phyloP scores from a whole-genome alignment of 2,888 invertebrate species.

The Tipula helvola region DNA sequence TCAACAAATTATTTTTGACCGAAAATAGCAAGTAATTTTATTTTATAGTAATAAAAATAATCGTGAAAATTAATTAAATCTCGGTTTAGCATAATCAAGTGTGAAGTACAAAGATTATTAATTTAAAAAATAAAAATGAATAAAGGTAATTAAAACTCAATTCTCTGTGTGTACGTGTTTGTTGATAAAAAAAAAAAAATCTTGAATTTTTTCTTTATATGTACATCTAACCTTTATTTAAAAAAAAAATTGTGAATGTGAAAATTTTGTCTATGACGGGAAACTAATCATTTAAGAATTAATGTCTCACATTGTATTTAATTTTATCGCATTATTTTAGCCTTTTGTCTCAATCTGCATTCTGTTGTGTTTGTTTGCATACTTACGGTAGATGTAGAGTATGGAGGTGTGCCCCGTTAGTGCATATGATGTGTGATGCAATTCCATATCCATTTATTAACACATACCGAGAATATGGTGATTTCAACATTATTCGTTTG shows the following conservation, averaged over 20 bases:
- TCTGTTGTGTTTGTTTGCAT: not conserved
- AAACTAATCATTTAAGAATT: not conserved
- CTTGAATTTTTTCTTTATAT: no score
- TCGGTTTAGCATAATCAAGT: not conserved
- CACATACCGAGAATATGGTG: no score
- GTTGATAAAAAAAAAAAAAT: not conserved
- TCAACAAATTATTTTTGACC: not conserved
- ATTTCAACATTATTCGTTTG: no score
- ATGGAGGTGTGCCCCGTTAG: no score
- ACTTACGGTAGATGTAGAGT: not conserved
- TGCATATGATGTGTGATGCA: no score
- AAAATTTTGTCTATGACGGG: not conserved
- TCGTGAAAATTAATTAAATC: not conserved
- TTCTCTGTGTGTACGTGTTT: not conserved
- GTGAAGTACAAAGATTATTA: not conserved
- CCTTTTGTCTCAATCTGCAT: not conserved
- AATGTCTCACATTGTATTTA: not conserved
- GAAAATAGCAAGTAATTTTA: not conserved
- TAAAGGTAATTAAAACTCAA: not conserved
- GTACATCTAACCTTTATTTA: no score
- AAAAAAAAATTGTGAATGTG: not conserved
- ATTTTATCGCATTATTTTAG: not conserved
- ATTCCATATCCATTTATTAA: no score
- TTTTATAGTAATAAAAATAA: not conserved
- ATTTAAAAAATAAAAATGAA: not conserved